These are phyloP conservation scores for Drosophila sechellia DNA, from an alignment of 1,140 invertebrate species.

Conservation along the genomic window DNA sequence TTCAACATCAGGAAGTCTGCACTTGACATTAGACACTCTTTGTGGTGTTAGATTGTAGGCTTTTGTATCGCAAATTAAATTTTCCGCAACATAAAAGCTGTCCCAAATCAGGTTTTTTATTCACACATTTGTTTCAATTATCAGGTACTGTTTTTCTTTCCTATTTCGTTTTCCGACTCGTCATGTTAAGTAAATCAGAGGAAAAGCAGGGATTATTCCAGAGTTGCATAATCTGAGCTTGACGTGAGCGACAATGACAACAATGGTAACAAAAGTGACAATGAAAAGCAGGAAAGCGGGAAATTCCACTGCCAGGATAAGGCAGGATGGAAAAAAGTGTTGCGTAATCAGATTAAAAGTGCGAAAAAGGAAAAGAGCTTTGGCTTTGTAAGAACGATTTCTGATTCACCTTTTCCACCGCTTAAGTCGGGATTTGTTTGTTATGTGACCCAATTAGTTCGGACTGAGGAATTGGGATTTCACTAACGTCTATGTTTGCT, in stretches of 20 bases:
- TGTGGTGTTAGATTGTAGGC: slow-evolving; percentile 13
- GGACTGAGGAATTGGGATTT: slow-evolving; percentile 23
- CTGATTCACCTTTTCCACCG: slow-evolving; percentile 21
- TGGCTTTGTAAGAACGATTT: slow-evolving; percentile 42
- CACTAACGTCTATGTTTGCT: slow-evolving; percentile 5
- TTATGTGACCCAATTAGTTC: slow-evolving; percentile 51
- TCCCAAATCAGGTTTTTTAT: slow-evolving; percentile 20
- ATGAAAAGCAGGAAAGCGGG: slow-evolving; percentile 32
- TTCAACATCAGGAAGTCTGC: slow-evolving; percentile 2
- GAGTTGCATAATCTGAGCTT: slow-evolving; percentile 45
- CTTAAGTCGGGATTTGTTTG: slow-evolving; percentile 22
- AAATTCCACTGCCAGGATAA: slow-evolving; percentile 31
- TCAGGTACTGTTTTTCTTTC: slow-evolving; percentile 5
- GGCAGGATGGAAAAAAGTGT: slow-evolving; percentile 43
- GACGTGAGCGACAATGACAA: slow-evolving; percentile 44
- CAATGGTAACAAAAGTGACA: slow-evolving; percentile 56
- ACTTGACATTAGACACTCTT: slow-evolving; percentile 13
- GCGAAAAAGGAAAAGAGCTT: slow-evolving; percentile 7
- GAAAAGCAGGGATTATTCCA: background rate
- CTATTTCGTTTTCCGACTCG: background rate
- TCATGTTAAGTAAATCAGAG: slow-evolving; percentile 30
- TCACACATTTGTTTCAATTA: slow-evolving; percentile 36
- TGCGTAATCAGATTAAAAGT: slow-evolving; percentile 56
- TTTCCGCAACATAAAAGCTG: background rate
- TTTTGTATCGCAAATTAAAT: slow-evolving; percentile 19